Conservation (phyloP, 2,113 vertebrate species). For the Labrus mixtus region DNA sequence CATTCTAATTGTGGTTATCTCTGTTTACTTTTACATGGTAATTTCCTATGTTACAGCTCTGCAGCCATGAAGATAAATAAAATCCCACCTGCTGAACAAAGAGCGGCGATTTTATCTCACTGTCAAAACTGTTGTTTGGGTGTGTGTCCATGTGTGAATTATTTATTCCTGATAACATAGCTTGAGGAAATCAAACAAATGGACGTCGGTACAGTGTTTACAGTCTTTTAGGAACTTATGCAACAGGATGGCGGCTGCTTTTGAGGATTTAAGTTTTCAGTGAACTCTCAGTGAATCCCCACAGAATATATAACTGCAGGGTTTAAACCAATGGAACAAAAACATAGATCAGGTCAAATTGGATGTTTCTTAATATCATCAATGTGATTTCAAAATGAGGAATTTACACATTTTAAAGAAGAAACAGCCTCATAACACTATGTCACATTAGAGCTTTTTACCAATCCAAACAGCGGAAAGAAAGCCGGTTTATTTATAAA, state of each 20-base stretch:
- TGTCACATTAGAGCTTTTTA: too few relatives aligned
- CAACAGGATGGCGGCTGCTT: neutral
- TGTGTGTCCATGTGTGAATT: neutral
- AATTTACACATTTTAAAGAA: too few relatives aligned
- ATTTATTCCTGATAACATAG: neutral
- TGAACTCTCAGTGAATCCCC: neutral
- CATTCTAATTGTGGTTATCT: constrained; percentile 27
- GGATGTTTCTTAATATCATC: neutral
- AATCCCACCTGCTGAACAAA: constrained; percentile 10
- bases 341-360: too few relatives aligned
- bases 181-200: neutral
- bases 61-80: constrained; percentile 18
- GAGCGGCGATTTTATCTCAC: constrained; percentile 7
- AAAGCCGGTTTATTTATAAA: too few relatives aligned
- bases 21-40: constrained; percentile 27
- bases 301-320: too few relatives aligned
- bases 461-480: too few relatives aligned
- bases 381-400: neutral
- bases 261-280: neutral
- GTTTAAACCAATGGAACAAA: too few relatives aligned
- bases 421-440: too few relatives aligned
- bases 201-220: neutral
- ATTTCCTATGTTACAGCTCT: constrained; percentile 6
- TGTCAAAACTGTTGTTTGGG: constrained; percentile 20
- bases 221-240: neutral